phyloP scores from a whole-genome alignment of 2,113 vertebrate genomes.

The Malaclemys terrapin region DNA sequence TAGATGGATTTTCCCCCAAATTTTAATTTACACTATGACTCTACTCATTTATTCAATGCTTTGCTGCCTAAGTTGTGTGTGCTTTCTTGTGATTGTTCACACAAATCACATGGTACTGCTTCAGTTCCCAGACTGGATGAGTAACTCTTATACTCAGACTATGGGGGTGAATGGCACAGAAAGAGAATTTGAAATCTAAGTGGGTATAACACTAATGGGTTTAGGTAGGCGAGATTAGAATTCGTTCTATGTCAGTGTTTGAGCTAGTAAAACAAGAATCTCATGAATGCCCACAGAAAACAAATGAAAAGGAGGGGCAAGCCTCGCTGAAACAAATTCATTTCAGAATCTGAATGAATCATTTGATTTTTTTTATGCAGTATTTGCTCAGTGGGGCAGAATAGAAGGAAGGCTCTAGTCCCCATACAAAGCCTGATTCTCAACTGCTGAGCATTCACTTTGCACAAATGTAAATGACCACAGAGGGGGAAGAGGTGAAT shows the following conservation, averaged over 20 bases:
- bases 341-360: background rate
- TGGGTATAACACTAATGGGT: background rate
- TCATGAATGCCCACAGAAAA: background rate
- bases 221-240: background rate
- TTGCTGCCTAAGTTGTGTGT: rapidly evolving
- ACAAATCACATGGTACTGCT: rapidly evolving
- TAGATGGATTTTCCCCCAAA: background rate
- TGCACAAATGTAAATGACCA: background rate
- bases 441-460: rapidly evolving
- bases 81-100: background rate
- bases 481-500: background rate
- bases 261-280: background rate
- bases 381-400: background rate
- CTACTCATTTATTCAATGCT: background rate
- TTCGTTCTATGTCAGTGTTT: background rate
- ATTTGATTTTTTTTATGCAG: background rate
- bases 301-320: background rate
- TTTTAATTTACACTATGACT: background rate
- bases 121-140: rapidly evolving
- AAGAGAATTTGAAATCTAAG: background rate
- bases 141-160: background rate
- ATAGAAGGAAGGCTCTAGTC: background rate
- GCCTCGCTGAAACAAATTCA: background rate
- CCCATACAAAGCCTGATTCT: rapidly evolving
- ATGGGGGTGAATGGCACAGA: rapidly evolving